Evolutionary conservation across 2,888 invertebrate genomes (phyloP).

Genomic region (Caenorhabditis sp.): DNA sequence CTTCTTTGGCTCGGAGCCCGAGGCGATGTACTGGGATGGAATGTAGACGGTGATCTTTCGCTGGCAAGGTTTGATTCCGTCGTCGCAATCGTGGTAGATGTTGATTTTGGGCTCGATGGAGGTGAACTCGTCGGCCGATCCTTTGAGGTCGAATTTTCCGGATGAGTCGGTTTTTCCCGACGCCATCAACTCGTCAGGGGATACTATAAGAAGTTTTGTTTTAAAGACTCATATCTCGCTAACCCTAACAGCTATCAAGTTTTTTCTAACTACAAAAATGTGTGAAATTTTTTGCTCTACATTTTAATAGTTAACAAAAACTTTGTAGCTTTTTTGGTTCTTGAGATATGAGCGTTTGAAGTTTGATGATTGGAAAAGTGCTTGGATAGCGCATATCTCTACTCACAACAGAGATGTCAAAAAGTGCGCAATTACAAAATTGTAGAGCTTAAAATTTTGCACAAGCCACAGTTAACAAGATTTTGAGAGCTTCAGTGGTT

Average conservation of each 20-base stretch:
- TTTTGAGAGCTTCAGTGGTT: not conserved
- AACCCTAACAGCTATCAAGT: not conserved
- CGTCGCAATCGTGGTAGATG: slow-evolving; percentile 67
- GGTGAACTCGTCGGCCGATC: slow-evolving; percentile 71
- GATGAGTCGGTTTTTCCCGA: slow-evolving; percentile 60
- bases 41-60: slow-evolving; percentile 79
- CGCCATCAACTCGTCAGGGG: slow-evolving; percentile 73
- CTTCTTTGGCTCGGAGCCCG: slow-evolving; percentile 72
- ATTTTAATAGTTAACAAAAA: too few species aligned
- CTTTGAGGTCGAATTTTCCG: slow-evolving; percentile 68
- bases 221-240: not conserved
- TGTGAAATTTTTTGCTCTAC: too few species aligned
- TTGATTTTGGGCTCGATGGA: slow-evolving; percentile 73
- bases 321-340: too few species aligned
- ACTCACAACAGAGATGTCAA: not conserved
- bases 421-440: not conserved
- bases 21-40: slow-evolving; percentile 75
- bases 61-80: slow-evolving; percentile 76
- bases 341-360: too few species aligned
- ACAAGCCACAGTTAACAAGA: not conserved
- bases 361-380: too few species aligned
- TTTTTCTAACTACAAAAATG: too few species aligned
- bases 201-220: slow-evolving; percentile 40
- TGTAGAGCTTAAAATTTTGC: not conserved
- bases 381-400: not conserved